Evolutionary conservation across 1,140 invertebrate genomes (phyloP).

Genomic region (Trissolcus basalis): DNA sequence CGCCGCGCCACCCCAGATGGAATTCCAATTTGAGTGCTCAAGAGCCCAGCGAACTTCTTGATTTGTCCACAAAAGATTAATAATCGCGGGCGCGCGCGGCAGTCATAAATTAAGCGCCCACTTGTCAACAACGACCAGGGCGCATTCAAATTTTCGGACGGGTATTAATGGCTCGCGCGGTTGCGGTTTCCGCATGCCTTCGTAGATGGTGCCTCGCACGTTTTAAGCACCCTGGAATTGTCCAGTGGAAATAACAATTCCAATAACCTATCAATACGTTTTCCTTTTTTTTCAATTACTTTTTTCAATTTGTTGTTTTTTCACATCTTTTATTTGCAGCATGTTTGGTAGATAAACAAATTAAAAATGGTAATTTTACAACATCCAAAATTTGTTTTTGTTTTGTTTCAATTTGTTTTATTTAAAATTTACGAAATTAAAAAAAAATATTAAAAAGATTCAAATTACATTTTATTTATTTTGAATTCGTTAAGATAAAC

Average conservation of each 20-base stretch:
- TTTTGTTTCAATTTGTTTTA: too few relatives aligned
- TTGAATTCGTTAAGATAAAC: too few relatives aligned
- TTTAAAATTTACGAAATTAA: too few relatives aligned
- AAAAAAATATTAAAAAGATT: too few relatives aligned
- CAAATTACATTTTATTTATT: too few relatives aligned
- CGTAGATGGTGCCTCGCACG: conserved; percentile 1
- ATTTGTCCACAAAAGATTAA: conserved; percentile 39
- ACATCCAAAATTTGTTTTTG: too few relatives aligned
- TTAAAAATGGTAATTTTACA: too few relatives aligned
- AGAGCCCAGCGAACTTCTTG: conserved; percentile 13
- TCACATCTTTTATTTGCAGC: too few relatives aligned
- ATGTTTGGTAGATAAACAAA: too few relatives aligned
- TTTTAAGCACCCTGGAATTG: conserved; percentile 1
- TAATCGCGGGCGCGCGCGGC: conserved; percentile 5
- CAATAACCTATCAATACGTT: not conserved
- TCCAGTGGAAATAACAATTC: conserved; percentile 23
- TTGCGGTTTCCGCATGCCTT: conserved; percentile 39
- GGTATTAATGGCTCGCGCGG: conserved; percentile 32
- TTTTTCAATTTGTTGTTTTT: too few relatives aligned
- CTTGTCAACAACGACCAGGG: conserved; percentile 24
- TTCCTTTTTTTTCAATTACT: too few relatives aligned
- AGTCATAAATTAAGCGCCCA: conserved; percentile 24
- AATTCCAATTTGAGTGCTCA: conserved; percentile 22
- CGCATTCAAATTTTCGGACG: conserved; percentile 26
- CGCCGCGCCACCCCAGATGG: conserved; percentile 8